A percentile compares a stretch with the other conserved stretches of the same genome.
phyloP scores from a whole-genome alignment of 2,797 vertebrate genomes.

The Enteromius thamalakanensis region DNA sequence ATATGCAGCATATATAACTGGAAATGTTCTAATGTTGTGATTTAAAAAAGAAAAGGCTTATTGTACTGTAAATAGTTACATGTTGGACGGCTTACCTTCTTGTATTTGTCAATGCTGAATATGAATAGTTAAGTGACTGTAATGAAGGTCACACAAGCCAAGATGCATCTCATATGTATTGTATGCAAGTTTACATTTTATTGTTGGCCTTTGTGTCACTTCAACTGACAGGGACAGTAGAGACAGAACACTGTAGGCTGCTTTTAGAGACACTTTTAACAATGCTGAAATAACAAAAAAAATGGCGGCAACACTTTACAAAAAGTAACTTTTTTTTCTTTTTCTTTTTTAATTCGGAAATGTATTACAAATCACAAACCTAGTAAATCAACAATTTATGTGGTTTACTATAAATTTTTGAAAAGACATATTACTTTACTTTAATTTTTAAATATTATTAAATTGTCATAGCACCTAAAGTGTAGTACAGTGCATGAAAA shows the following conservation, averaged over 20 bases:
- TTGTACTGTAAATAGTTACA: not conserved
- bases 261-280: not conserved
- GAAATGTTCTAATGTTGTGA: not conserved
- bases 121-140: constrained; percentile 11
- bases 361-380: not conserved
- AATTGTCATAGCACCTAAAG: not conserved
- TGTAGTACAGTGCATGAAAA: not conserved
- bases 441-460: not conserved
- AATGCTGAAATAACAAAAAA: not conserved
- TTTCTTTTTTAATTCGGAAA: too few relatives aligned
- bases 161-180: not conserved
- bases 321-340: too few relatives aligned
- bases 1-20: not conserved
- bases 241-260: not conserved
- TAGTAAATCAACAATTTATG: not conserved
- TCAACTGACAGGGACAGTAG: not conserved
- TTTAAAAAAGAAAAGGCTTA: not conserved
- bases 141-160: constrained; percentile 21
- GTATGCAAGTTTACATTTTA: not conserved
- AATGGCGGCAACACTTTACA: not conserved
- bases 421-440: not conserved
- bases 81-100: not conserved
- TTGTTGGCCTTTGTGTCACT: not conserved
- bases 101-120: constrained; percentile 3
- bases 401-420: not conserved